Conservation (phyloP, 2,113 vertebrate genomes). For the Thoracochromis brauschi region DNA sequence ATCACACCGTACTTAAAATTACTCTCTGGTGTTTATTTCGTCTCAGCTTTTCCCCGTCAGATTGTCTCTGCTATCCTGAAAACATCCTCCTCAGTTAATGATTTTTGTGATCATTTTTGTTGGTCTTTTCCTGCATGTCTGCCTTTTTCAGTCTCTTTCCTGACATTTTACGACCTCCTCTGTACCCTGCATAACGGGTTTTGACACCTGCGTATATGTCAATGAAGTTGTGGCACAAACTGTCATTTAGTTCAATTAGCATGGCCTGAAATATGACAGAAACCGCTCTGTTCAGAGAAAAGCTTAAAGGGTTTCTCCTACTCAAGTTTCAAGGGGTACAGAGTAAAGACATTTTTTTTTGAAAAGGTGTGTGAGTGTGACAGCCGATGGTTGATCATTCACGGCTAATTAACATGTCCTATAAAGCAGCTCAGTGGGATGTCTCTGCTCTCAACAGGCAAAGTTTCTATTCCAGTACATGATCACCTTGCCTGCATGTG, state of each 20-base stretch:
- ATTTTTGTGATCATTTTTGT: background rate
- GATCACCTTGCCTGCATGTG: slow-evolving; percentile 4
- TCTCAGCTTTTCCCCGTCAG: background rate
- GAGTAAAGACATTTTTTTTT: background rate
- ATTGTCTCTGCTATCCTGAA: background rate
- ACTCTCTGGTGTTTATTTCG: background rate
- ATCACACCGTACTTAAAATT: background rate
- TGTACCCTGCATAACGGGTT: background rate
- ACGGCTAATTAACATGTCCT: background rate
- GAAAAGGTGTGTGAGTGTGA: background rate
- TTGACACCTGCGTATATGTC: background rate
- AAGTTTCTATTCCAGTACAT: slow-evolving; percentile 7
- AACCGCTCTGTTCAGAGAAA: background rate
- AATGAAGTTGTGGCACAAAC: background rate
- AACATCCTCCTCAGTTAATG: background rate
- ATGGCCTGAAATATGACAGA: background rate
- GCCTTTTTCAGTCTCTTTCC: background rate
- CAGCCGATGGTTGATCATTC: background rate
- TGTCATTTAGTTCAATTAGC: background rate
- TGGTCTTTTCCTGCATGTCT: background rate
- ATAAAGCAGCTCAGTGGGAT: background rate
- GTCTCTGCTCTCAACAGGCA: slow-evolving; percentile 12
- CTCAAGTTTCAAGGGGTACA: background rate
- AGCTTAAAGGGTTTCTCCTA: background rate
- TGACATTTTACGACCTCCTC: background rate